Evolutionary conservation across 2,797 vertebrate species (phyloP).

Genomic region (Sardinella longiceps): DNA sequence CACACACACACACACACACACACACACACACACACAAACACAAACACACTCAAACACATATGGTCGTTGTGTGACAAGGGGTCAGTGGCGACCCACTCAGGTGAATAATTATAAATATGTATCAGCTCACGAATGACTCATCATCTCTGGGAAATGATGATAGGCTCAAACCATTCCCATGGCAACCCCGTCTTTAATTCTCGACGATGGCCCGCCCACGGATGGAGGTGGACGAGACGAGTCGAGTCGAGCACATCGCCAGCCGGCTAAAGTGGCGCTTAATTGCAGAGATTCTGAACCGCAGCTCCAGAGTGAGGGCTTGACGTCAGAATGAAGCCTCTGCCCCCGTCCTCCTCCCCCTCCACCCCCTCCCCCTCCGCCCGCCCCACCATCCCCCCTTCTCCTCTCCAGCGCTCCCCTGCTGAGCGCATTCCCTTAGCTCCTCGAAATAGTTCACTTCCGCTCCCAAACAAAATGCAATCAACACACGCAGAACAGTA

Average conservation of each 20-base stretch:
- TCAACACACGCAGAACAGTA: background rate
- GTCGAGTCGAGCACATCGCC: background rate
- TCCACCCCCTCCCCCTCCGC: background rate
- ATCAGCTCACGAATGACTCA: conserved; percentile 42
- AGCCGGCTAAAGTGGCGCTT: conserved; percentile 1
- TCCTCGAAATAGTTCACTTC: conserved; percentile 2
- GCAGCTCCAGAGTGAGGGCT: background rate
- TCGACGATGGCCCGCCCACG: background rate
- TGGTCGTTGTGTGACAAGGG: background rate
- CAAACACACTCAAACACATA: conserved; percentile 19
- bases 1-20: background rate
- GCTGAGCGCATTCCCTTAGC: conserved; percentile 1
- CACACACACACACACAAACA: background rate
- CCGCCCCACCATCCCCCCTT: background rate
- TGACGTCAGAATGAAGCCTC: conserved; percentile 3
- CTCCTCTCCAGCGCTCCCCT: background rate
- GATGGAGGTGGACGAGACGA: conserved; percentile 2
- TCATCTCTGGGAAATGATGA: conserved; percentile 35
- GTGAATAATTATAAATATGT: conserved; percentile 37
- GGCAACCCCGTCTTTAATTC: conserved; percentile 27
- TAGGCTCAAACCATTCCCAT: conserved; percentile 34
- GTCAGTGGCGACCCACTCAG: background rate
- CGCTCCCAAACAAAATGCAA: conserved; percentile 15
- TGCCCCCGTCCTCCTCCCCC: background rate
- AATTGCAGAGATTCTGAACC: conserved; percentile 17